phyloP scores from a whole-genome alignment of 2,113 vertebrate genomes.

The Hydrolagus affinis region DNA sequence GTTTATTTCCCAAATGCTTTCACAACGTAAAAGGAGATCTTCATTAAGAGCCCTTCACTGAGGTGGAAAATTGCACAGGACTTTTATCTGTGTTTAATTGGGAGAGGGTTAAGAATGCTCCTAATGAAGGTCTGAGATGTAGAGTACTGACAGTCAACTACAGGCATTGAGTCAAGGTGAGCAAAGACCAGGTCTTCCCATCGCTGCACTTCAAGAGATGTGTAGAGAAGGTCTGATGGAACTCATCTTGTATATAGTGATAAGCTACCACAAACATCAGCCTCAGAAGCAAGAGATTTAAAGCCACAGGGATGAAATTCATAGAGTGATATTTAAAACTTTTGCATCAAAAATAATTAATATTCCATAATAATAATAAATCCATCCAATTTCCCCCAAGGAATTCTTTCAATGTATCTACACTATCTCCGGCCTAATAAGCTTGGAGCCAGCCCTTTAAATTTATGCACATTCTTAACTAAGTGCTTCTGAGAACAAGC shows the following conservation, averaged over 20 bases:
- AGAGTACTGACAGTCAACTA: not conserved
- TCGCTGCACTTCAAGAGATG: not conserved
- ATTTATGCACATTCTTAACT: conserved; percentile 19
- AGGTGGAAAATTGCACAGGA: not conserved
- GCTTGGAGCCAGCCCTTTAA: not conserved
- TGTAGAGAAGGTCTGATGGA: not conserved
- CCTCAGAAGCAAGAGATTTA: conserved; percentile 8
- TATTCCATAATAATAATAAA: no score
- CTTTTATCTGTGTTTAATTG: not conserved
- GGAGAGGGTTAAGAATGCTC: not conserved
- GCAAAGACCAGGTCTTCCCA: not conserved
- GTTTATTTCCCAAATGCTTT: not conserved
- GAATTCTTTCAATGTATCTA: no score
- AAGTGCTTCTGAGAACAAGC: not conserved
- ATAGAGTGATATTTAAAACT: no score
- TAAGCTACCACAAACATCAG: not conserved
- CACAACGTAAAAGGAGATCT: not conserved
- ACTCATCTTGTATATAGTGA: not conserved
- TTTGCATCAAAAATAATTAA: no score
- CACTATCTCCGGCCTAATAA: not conserved
- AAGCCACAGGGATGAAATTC: not conserved
- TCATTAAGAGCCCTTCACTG: not conserved
- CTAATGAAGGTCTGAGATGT: not conserved
- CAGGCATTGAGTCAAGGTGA: not conserved
- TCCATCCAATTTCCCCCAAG: no score